These are phyloP conservation scores for Amaurobius ferox DNA, from an alignment of 2,888 invertebrate genomes.

Conservation along the genomic window DNA sequence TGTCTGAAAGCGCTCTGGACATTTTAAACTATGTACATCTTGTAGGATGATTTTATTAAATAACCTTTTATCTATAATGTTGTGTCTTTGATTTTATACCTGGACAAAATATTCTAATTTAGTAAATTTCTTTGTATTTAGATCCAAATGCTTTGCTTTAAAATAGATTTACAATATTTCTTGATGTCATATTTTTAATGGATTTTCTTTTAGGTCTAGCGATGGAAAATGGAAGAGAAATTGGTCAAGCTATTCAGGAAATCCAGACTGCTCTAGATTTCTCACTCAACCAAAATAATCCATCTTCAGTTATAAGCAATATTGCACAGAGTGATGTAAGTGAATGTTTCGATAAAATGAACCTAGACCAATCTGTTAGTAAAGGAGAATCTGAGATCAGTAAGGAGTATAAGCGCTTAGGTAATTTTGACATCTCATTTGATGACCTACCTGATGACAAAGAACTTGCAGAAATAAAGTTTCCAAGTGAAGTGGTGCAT, in stretches of 20 bases:
- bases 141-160: no score
- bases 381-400: conserved; percentile 55
- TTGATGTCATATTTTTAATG: no score
- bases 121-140: no score
- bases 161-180: no score
- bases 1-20: no score
- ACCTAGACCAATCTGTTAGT: not conserved
- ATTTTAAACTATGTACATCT: no score
- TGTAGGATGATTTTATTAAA: no score
- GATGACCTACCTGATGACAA: conserved; percentile 70
- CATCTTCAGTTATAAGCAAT: conserved; percentile 49
- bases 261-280: conserved; percentile 59
- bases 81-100: no score
- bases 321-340: conserved; percentile 48
- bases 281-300: conserved; percentile 52
- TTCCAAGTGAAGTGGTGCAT: conserved; percentile 60
- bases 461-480: conserved; percentile 68
- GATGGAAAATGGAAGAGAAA: conserved; percentile 48
- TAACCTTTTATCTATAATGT: no score
- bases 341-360: conserved; percentile 11
- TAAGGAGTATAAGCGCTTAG: conserved; percentile 55
- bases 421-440: conserved; percentile 42
- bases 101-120: no score
- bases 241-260: conserved; percentile 68
- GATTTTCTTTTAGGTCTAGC: not conserved